Conservation (phyloP, 1,140 invertebrate genomes). For the Reticulitermes speratus region DNA sequence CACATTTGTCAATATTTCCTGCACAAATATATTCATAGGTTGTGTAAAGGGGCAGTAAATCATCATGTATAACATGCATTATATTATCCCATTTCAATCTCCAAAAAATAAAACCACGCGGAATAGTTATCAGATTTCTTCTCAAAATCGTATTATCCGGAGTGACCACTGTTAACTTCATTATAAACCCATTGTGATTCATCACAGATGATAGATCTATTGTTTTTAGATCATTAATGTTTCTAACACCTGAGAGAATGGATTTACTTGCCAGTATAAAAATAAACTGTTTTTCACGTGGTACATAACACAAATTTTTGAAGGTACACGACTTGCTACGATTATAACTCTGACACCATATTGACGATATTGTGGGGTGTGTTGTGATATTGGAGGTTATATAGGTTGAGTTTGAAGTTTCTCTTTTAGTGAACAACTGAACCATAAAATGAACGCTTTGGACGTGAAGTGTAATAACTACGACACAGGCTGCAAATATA, state of each 20-base stretch:
- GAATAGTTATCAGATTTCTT: constrained; percentile 19
- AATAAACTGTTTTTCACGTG: constrained; percentile 34
- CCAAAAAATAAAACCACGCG: constrained; percentile 35
- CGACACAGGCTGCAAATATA: neutral
- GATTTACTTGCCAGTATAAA: constrained; percentile 37
- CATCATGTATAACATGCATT: constrained; percentile 61
- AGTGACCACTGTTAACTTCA: constrained; percentile 35
- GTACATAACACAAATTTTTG: constrained; percentile 38
- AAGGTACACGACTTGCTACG: constrained; percentile 36
- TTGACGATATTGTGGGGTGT: neutral
- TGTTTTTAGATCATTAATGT: constrained; percentile 35
- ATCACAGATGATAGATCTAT: constrained; percentile 37
- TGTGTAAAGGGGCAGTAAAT: constrained; percentile 52
- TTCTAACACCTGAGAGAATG: constrained; percentile 35
- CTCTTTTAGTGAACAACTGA: neutral
- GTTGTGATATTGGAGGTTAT: neutral
- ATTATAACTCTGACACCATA: neutral
- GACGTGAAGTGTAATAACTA: neutral
- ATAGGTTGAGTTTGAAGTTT: neutral
- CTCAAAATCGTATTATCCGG: neutral
- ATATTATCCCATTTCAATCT: constrained; percentile 58
- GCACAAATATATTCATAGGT: constrained; percentile 44
- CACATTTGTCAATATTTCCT: constrained; percentile 41
- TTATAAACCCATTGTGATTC: constrained; percentile 36
- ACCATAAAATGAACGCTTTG: neutral